Conservation (phyloP, 2,113 vertebrate species). For the Cyprinus carpio region DNA sequence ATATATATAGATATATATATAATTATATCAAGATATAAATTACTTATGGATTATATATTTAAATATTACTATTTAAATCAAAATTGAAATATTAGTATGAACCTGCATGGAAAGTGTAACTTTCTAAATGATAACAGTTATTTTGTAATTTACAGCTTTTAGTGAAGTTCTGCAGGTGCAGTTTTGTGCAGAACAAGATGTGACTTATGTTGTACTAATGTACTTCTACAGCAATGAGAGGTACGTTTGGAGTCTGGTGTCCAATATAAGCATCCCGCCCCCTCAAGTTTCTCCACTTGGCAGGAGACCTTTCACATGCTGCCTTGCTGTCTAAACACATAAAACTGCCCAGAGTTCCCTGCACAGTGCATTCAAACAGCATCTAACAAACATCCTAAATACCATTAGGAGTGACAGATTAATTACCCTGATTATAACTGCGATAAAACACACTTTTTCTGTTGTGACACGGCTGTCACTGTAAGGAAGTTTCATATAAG, state of each 20-base stretch:
- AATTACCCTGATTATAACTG: slow-evolving; percentile 33
- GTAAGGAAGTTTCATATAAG: slow-evolving; percentile 25
- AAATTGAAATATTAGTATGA: not conserved
- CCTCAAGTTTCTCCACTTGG: slow-evolving; percentile 24
- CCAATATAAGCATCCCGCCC: not conserved
- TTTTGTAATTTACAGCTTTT: not conserved
- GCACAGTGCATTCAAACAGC: slow-evolving; percentile 7
- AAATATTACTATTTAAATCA: no score
- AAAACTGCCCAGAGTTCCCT: slow-evolving; percentile 34
- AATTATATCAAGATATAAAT: no score
- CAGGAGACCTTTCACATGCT: slow-evolving; percentile 10
- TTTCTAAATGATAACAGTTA: not conserved
- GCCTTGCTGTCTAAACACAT: slow-evolving; percentile 15
- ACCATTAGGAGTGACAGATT: slow-evolving; percentile 1
- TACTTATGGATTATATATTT: no score
- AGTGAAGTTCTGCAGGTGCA: not conserved
- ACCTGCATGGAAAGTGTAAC: not conserved
- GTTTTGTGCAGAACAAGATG: not conserved
- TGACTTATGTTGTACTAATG: not conserved
- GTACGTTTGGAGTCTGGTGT: not conserved
- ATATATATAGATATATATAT: no score
- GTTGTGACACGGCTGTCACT: slow-evolving; percentile 6
- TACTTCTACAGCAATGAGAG: not conserved
- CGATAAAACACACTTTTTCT: slow-evolving; percentile 15
- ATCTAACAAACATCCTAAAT: slow-evolving; percentile 20